phyloP scores from a whole-genome alignment of 1,140 invertebrate species.

The Cephus cinctus region DNA sequence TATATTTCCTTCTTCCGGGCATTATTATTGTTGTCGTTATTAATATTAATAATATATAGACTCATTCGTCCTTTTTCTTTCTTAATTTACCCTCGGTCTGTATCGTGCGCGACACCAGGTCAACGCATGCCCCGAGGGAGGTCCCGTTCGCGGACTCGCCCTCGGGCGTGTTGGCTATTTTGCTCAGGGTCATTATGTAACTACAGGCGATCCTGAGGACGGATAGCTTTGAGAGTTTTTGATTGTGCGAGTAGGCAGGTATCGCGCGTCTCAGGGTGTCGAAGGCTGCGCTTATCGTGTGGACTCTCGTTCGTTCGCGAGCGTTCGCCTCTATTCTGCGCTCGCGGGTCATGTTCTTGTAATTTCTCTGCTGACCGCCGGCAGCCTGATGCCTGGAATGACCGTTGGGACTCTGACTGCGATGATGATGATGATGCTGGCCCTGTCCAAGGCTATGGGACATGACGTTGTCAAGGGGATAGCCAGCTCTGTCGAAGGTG shows the following conservation, averaged over 20 bases:
- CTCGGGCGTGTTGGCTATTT: constrained; percentile 47
- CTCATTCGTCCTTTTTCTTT: constrained; percentile 78
- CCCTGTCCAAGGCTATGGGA: constrained; percentile 30
- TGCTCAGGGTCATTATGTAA: constrained; percentile 80
- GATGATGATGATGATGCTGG: neutral
- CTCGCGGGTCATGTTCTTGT: constrained; percentile 93
- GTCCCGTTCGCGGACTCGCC: constrained; percentile 48
- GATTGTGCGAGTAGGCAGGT: constrained; percentile 88
- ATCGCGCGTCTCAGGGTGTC: constrained; percentile 82
- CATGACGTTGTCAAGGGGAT: constrained; percentile 45
- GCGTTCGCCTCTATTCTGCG: constrained; percentile 92
- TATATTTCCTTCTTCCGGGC: neutral
- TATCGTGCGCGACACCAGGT: constrained; percentile 83
- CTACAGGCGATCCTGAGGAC: constrained; percentile 88
- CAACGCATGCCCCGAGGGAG: constrained; percentile 74
- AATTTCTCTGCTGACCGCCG: constrained; percentile 74
- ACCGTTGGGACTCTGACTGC: constrained; percentile 1
- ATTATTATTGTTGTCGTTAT: neutral
- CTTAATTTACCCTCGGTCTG: constrained; percentile 88
- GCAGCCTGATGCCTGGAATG: constrained; percentile 9
- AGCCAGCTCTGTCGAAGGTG: constrained; percentile 34
- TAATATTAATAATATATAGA: neutral
- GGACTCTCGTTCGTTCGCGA: constrained; percentile 85
- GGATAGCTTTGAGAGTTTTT: constrained; percentile 89
- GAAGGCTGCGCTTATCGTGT: constrained; percentile 93